phyloP scores from a whole-genome alignment of 2,797 vertebrate genomes.

The Tokudaia muenninki region DNA sequence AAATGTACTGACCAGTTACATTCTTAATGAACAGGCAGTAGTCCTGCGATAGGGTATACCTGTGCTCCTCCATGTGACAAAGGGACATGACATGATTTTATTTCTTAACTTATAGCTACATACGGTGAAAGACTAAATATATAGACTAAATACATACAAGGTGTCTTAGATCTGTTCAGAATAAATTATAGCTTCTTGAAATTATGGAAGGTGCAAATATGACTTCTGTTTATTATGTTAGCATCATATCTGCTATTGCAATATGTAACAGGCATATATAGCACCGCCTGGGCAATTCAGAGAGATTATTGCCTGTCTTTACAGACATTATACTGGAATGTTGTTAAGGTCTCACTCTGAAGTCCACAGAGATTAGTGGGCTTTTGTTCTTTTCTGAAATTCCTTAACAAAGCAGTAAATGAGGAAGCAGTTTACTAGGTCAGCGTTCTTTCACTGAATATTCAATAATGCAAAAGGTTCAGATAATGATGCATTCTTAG shows the following conservation, averaged over 20 bases:
- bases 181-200: neutral
- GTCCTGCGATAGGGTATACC: neutral
- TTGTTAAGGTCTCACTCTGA: neutral
- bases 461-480: neutral
- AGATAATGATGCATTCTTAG: neutral
- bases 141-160: neutral
- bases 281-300: neutral
- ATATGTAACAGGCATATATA: neutral
- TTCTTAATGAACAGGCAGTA: neutral
- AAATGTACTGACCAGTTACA: neutral
- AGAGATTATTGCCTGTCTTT: neutral
- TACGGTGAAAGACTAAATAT: neutral
- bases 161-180: neutral
- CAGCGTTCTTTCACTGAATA: neutral
- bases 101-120: neutral
- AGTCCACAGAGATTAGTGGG: neutral
- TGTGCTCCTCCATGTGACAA: neutral
- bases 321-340: too few species aligned
- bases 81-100: neutral
- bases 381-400: neutral
- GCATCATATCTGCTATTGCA: neutral
- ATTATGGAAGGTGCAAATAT: too few species aligned
- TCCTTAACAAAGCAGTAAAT: neutral
- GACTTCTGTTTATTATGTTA: neutral
- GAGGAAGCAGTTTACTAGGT: neutral